phyloP scores from a whole-genome alignment of 2,888 invertebrate species.

The Sympetrum striolatum region DNA sequence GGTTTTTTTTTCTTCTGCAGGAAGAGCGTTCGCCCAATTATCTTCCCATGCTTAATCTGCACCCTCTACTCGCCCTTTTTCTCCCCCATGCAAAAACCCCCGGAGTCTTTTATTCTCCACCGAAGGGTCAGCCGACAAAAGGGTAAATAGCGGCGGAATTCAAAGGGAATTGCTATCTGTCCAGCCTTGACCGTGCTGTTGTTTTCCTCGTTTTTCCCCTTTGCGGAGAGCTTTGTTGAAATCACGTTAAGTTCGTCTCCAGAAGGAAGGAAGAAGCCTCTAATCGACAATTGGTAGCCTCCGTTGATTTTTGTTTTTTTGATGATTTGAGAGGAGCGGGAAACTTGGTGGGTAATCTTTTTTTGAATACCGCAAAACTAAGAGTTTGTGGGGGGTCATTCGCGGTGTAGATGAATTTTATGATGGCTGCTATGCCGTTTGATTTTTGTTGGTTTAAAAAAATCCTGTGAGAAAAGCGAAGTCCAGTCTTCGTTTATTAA shows the following conservation, averaged over 20 bases:
- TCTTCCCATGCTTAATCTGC: neutral
- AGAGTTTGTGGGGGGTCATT: no score
- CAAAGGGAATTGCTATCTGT: neutral
- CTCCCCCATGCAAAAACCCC: neutral
- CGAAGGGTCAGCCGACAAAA: neutral
- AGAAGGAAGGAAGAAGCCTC: neutral
- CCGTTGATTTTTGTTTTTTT: neutral
- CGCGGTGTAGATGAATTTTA: no score
- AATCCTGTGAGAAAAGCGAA: no score
- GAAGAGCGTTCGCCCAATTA: neutral
- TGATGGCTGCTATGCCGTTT: no score
- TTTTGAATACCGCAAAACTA: no score
- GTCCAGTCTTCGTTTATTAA: no score
- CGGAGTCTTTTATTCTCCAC: neutral
- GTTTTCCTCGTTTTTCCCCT: neutral
- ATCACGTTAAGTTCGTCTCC: neutral
- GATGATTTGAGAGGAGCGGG: no score
- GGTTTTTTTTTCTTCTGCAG: neutral
- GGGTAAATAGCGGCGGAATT: neutral
- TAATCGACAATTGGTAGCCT: neutral
- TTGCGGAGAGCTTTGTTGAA: neutral
- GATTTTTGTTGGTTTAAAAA: no score
- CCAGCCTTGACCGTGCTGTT: neutral
- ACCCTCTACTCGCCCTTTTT: neutral
- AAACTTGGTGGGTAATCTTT: no score